These are phyloP conservation scores for Zaprionus gabonicus DNA, from an alignment of 1,140 invertebrate genomes.

Conservation along the genomic window DNA sequence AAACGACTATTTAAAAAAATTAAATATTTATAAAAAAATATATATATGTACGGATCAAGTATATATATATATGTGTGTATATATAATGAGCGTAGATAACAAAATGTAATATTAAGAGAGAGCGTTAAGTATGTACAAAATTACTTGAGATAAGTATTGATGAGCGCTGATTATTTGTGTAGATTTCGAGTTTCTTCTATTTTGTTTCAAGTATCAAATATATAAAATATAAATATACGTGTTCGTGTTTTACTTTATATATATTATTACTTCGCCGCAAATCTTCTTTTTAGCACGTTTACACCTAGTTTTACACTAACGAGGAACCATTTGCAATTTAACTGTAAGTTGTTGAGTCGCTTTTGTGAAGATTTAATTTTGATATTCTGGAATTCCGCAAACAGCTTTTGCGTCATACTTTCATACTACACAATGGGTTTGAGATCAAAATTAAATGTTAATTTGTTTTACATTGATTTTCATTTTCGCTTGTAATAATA, in stretches of 20 bases:
- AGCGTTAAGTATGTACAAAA: conserved; percentile 54
- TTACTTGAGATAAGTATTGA: conserved; percentile 47
- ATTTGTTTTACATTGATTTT: conserved; percentile 37
- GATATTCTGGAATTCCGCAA: conserved; percentile 77
- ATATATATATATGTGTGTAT: conserved; percentile 30
- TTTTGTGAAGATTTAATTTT: conserved; percentile 71
- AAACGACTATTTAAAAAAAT: conserved; percentile 82
- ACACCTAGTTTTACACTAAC: conserved; percentile 80
- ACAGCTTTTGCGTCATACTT: conserved; percentile 60
- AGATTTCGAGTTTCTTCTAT: conserved; percentile 21
- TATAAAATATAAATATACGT: conserved; percentile 62
- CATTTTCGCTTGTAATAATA: conserved; percentile 48
- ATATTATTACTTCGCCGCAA: conserved; percentile 7
- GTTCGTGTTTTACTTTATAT: conserved; percentile 10
- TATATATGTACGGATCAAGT: conserved; percentile 30
- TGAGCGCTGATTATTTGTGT: conserved; percentile 40
- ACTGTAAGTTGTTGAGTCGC: conserved; percentile 51
- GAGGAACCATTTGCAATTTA: conserved; percentile 82
- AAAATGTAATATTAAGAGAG: conserved; percentile 41
- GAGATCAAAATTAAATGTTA: conserved; percentile 82
- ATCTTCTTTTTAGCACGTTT: conserved; percentile 67
- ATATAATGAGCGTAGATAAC: conserved; percentile 56
- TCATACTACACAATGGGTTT: conserved; percentile 57
- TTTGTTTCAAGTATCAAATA: conserved; percentile 51
- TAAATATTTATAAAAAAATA: conserved; percentile 82